Conservation (phyloP, 2,888 invertebrate species). For the Eristalis intricaria region DNA sequence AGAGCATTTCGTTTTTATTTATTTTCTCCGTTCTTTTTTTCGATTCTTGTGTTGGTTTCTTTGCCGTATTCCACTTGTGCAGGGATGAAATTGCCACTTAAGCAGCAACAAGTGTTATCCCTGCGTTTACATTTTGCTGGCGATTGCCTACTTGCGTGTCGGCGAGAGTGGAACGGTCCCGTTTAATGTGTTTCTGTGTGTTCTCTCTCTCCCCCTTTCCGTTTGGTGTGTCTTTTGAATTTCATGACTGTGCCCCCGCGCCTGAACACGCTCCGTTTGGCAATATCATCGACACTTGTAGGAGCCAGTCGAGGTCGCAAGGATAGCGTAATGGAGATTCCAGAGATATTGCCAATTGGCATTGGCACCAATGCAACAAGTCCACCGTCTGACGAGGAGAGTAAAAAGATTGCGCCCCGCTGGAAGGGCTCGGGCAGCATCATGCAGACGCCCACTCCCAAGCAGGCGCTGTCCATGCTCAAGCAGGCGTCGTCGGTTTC, state of each 20-base stretch:
- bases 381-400: slow-evolving; percentile 84
- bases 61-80: slow-evolving; percentile 45
- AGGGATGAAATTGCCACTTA: slow-evolving; percentile 54
- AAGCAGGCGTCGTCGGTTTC: slow-evolving; percentile 79
- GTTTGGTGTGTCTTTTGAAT: slow-evolving; percentile 50
- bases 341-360: slow-evolving; percentile 80
- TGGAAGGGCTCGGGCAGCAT: slow-evolving; percentile 80
- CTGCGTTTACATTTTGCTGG: slow-evolving; percentile 51
- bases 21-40: neutral
- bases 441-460: slow-evolving; percentile 77
- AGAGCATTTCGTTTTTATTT: slow-evolving; percentile 17
- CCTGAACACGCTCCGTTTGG: neutral
- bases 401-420: slow-evolving; percentile 76
- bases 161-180: slow-evolving; percentile 11
- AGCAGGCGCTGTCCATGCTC: slow-evolving; percentile 78
- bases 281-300: slow-evolving; percentile 62
- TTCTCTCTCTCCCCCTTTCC: slow-evolving; percentile 3
- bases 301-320: slow-evolving; percentile 83
- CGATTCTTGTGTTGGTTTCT: neutral
- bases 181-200: slow-evolving; percentile 37
- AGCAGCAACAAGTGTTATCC: slow-evolving; percentile 60
- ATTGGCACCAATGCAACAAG: slow-evolving; percentile 82
- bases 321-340: slow-evolving; percentile 84
- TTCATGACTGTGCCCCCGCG: slow-evolving; percentile 42
- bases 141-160: slow-evolving; percentile 59